Percentiles rank a stretch among this genome's conserved stretches.
These are phyloP conservation scores for Synergus japonicus DNA, from an alignment of 2,888 invertebrate species.

Conservation along the genomic window DNA sequence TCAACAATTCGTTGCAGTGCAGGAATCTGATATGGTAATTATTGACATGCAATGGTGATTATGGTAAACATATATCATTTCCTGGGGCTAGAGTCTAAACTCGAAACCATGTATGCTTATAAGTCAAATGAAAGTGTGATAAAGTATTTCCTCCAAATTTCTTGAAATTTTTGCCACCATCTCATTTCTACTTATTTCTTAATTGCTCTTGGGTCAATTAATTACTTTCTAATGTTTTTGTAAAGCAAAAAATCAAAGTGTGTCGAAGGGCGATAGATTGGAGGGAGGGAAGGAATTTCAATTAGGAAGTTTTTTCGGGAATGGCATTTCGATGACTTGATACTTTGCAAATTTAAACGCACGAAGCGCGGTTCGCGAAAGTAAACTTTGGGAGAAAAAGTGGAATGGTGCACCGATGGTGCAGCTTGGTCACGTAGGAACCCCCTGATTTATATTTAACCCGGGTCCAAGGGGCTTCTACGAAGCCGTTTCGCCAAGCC, in stretches of 20 bases:
- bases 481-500: constrained; percentile 33
- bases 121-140: background rate
- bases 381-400: constrained; percentile 35
- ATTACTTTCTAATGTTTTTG: background rate
- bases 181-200: background rate
- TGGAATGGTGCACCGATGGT: constrained; percentile 33
- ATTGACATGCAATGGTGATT: background rate
- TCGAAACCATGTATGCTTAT: background rate
- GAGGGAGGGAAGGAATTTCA: constrained; percentile 13
- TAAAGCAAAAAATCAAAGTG: background rate
- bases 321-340: constrained; percentile 37
- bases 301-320: constrained; percentile 6
- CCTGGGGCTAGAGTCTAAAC: background rate
- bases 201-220: constrained; percentile 18
- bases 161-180: background rate
- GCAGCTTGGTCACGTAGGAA: constrained; percentile 33
- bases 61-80: background rate
- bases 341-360: constrained; percentile 36
- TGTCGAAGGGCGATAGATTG: constrained; percentile 37
- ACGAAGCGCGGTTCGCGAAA: constrained; percentile 17
- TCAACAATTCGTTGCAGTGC: background rate
- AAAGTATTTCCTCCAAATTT: background rate
- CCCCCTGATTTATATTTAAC: constrained; percentile 41
- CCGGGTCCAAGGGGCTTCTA: constrained; percentile 25
- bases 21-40: constrained; percentile 20